Evolutionary conservation across 1,140 invertebrate genomes (phyloP).

Genomic region (Araneus ventricosus): DNA sequence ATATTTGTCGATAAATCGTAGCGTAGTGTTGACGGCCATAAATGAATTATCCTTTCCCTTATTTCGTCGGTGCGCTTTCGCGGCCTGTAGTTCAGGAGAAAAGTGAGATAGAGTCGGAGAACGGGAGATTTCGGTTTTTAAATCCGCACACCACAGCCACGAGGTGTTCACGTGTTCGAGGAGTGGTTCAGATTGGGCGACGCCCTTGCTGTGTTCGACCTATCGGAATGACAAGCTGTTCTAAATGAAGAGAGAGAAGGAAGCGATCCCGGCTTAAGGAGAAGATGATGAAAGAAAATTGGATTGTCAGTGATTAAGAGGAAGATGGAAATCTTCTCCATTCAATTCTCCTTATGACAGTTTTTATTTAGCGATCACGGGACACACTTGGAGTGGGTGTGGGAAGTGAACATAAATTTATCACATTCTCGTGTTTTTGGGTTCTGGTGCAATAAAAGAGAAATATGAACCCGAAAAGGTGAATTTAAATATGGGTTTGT

Average conservation of each 20-base stretch:
- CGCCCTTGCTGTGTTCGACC: background rate
- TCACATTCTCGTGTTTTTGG: background rate
- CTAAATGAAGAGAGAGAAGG: constrained; percentile 31
- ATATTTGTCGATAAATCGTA: constrained; percentile 67
- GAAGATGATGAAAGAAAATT: constrained; percentile 63
- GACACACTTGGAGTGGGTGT: background rate
- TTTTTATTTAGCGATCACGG: background rate
- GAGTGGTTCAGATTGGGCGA: constrained; percentile 21
- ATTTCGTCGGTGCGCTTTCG: background rate
- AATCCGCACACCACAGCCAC: constrained; percentile 15
- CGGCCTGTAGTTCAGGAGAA: constrained; percentile 26
- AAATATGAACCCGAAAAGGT: background rate
- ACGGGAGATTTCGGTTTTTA: constrained; percentile 41
- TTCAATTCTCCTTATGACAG: background rate
- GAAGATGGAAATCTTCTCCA: constrained; percentile 34
- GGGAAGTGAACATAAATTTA: background rate
- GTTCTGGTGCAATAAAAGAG: background rate
- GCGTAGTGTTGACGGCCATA: constrained; percentile 47
- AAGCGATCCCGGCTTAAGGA: constrained; percentile 13
- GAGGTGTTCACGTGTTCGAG: constrained; percentile 65
- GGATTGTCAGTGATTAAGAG: constrained; percentile 33
- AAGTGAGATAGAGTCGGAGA: constrained; percentile 46
- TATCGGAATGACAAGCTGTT: constrained; percentile 22
- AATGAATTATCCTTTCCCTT: constrained; percentile 43
- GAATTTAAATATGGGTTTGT: too few relatives aligned